phyloP scores from a whole-genome alignment of 2,113 vertebrate genomes.

The Anguilla rostrata region DNA sequence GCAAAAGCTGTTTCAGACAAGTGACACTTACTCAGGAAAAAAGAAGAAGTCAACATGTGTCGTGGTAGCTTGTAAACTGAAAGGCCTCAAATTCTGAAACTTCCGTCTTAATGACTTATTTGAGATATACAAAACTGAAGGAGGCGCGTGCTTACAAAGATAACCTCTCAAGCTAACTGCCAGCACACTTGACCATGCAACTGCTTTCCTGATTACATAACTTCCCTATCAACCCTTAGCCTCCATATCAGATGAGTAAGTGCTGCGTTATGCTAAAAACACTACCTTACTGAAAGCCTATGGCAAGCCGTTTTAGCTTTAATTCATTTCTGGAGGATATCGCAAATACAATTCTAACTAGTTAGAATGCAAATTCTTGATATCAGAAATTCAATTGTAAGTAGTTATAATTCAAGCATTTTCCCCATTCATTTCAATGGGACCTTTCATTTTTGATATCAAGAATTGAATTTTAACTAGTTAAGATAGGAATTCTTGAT shows the following conservation, averaged over 20 bases:
- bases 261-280: neutral
- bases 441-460: no score
- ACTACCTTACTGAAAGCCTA: neutral
- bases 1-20: neutral
- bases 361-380: no score
- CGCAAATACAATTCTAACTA: no score
- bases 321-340: no score
- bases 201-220: neutral
- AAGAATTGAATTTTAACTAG: no score
- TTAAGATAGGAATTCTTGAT: no score
- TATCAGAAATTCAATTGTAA: no score
- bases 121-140: neutral
- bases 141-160: neutral
- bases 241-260: neutral
- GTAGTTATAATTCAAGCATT: no score
- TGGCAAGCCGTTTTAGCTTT: no score
- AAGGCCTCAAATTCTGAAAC: neutral
- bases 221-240: neutral
- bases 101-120: neutral
- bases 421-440: no score
- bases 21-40: neutral
- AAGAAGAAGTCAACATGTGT: neutral
- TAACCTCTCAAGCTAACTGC: neutral
- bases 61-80: neutral
- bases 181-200: neutral